Base-by-base conservation (phyloP, 2,888 invertebrate genomes). In the Acholoe squamosa region DNA sequence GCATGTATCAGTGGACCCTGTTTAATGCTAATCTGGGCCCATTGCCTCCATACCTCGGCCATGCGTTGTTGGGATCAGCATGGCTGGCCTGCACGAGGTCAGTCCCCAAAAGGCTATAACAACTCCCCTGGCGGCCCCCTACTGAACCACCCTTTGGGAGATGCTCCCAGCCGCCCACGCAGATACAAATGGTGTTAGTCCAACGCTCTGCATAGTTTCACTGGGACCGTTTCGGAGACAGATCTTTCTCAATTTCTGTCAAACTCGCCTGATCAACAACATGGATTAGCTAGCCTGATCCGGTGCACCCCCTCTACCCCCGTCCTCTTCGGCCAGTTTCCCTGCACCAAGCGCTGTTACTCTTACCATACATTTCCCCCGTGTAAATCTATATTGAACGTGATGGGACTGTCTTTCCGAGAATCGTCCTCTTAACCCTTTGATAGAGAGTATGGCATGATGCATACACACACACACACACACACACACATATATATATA, bases 181-280 rank as follows among this genome's bases (percentile, higher is more conserved):
- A n/a, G 61, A 61, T 19, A 0, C 61, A 61, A n/a, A 61, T n/a
- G 19, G 19, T 61, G 61, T 61, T 61, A 61, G 61, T 7, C 61
- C 19, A n/a, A 61, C 22, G 61, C 61, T 61, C 61, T 61, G 61
- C 61, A 61, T 19, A 61, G 61, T n/a, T 61, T 61, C 61, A 61
- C 61, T 14, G n/a, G n/a, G 61, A n/a, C 61, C 61, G 22, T 61
- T 61, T n/a, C n/a, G 61, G 61, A 61, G 61, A 61, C 61, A 61
- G n/a, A 61, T 61, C n/a, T 61, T 61, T 14, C 61, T 61, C 61
- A 61, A 61, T 61, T 61, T 61, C 61, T 61, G 61, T 61, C 61
- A 61, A 61, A 61, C 61, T n/a, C 61, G 61, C 61, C 61, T 61
- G 61, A 61, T 61, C 61, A 61, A 61, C 22, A 61, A 3, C 61